Evolutionary conservation across 2,113 vertebrate species (phyloP), one percentile per base, ranked within the genome.

Genomic region (Poicephalus gulielmi): DNA sequence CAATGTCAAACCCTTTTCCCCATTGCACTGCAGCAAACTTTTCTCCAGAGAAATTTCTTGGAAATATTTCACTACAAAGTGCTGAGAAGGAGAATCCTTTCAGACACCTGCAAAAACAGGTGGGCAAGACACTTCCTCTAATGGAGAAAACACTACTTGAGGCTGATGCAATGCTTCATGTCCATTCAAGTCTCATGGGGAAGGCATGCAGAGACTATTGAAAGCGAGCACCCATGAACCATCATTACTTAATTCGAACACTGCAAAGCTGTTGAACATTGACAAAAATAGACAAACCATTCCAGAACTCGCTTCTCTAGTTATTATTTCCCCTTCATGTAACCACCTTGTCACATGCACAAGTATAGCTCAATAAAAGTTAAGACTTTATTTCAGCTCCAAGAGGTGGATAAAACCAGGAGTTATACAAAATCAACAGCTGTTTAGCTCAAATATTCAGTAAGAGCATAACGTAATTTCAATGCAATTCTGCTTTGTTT

Each of bases 171-270:
- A 88, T 0, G 0, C n/a, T 94, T 93, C 88, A 60, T 71, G 94
- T 81, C 93, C 60, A 15, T 88, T 96, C 93, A 88, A 78, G 92
- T 66, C 80, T 95, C 66, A 95, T 17, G 68, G 60, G 76, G 93
- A 95, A 96, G 84, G 90, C 93, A 96, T 28, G 92, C 93, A 91
- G 84, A 92, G 24, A 63, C 35, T 50, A 67, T 5, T 84, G 90
- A 86, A 90, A 92, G 18, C 1, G 3, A 92, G 60, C 43, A 78
- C 27, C 27, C n/a, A 78, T 73, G 83, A 81, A 74, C 67, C 85
- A 71, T 35, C 20, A 2, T 44, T 43, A 71, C 35, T 90, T 83
- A 81, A 94, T 75, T 13, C 0, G 3, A 83, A 86, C 20, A 18
- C 35, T 31, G 27, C 49, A 70, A 67, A 92, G 80, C 55, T 71